Percentiles rank a stretch among this genome's conserved stretches.
Conservation (phyloP, 2,797 vertebrate species). For the Apodemus agrarius region DNA sequence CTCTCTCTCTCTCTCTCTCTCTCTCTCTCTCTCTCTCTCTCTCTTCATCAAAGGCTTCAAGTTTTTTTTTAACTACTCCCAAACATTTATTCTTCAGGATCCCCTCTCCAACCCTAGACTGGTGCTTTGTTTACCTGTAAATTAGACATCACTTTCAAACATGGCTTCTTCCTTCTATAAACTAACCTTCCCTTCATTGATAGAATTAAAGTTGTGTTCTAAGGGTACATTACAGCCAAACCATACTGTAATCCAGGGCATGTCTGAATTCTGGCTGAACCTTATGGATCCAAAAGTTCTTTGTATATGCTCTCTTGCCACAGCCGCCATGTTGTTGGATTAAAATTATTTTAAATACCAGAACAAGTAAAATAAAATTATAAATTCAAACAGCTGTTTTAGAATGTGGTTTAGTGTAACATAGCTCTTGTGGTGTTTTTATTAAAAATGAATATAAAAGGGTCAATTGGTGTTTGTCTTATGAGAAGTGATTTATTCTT, state of each 20-base stretch:
- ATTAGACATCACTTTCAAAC: background rate
- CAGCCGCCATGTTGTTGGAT: background rate
- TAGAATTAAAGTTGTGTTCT: background rate
- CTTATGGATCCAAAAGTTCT: background rate
- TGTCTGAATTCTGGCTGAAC: background rate
- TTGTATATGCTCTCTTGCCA: background rate
- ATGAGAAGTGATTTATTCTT: constrained; percentile 1
- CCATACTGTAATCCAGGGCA: background rate
- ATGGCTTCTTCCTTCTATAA: background rate
- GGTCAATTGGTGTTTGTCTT: background rate
- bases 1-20: background rate
- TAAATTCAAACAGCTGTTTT: background rate
- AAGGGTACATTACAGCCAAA: background rate
- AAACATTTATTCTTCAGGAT: background rate
- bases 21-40: no score
- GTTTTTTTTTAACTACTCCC: background rate
- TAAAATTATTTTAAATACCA: background rate
- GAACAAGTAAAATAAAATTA: background rate
- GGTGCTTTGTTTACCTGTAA: background rate
- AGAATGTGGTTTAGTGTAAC: background rate
- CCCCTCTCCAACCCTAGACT: no score
- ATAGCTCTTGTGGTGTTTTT: background rate
- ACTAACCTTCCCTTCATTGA: background rate
- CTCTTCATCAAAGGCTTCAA: background rate
- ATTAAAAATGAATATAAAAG: background rate